Percentiles rank a stretch among this genome's conserved stretches.
Evolutionary conservation across 1,140 invertebrate genomes (phyloP).

Genomic region (Neodiprion lecontei): DNA sequence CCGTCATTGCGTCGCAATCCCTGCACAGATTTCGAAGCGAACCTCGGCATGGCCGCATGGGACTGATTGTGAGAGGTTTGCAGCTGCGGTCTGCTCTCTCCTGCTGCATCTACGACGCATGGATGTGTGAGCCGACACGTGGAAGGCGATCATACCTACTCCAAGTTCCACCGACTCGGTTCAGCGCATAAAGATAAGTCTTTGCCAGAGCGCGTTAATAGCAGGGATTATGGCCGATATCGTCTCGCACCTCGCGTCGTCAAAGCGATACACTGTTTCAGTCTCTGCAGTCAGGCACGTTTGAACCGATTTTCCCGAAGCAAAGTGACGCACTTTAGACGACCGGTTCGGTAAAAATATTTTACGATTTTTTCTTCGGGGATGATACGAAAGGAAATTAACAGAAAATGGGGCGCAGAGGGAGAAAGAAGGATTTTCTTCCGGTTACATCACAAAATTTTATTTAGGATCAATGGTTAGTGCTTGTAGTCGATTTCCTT

Average conservation of each 20-base stretch:
- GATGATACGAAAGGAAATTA: too few species aligned
- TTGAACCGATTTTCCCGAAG: too few species aligned
- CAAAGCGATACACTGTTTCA: slow-evolving; percentile 3
- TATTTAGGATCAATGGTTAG: too few species aligned
- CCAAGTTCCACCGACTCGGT: neutral
- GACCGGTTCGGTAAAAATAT: too few species aligned
- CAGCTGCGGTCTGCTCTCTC: too few species aligned
- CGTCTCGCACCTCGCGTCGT: neutral
- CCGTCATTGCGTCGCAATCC: neutral
- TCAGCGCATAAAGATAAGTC: slow-evolving; percentile 2
- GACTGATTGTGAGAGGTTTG: neutral
- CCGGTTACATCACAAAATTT: too few species aligned
- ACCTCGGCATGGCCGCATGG: neutral
- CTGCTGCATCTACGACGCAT: neutral
- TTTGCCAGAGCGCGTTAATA: neutral
- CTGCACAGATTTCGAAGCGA: neutral
- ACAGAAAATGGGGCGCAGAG: too few species aligned
- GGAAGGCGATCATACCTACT: neutral
- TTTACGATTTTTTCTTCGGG: too few species aligned
- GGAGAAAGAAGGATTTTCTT: too few species aligned
- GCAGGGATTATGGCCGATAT: neutral
- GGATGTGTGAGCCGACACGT: neutral
- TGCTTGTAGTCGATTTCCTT: too few species aligned
- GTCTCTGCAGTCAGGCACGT: neutral
- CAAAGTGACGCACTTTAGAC: too few species aligned